Conservation (phyloP, 2,113 vertebrate species). For the Ibidorhyncha struthersii region DNA sequence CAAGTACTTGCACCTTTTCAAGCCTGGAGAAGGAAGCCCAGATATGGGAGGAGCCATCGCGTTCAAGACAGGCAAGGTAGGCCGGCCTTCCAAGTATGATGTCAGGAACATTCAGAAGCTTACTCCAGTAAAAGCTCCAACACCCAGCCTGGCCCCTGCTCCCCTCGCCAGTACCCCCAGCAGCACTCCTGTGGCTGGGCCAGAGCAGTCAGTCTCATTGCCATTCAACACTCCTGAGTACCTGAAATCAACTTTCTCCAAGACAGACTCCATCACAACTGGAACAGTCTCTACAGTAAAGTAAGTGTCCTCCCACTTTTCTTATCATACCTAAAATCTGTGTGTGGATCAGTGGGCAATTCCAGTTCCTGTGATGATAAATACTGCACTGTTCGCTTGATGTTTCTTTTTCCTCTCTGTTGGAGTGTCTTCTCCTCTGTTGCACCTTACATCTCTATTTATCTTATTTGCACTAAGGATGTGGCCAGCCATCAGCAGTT, state of each 20-base stretch:
- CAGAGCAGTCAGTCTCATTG: constrained; percentile 87
- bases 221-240: constrained; percentile 91
- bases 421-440: neutral
- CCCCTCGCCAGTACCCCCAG: constrained; percentile 82
- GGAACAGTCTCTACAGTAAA: constrained; percentile 98
- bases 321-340: neutral
- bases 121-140: constrained; percentile 83
- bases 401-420: neutral
- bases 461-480: neutral
- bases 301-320: constrained; percentile 77
- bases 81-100: constrained; percentile 98
- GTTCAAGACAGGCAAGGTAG: constrained; percentile 97
- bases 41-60: constrained; percentile 99
- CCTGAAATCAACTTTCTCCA: constrained; percentile 97
- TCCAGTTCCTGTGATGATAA: neutral
- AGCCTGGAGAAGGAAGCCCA: constrained; percentile 93
- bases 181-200: constrained; percentile 75
- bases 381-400: neutral
- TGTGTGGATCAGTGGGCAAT: neutral
- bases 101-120: constrained; percentile 94
- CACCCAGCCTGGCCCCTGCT: constrained; percentile 82
- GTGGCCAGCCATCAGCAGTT: neutral
- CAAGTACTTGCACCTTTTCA: constrained; percentile 97
- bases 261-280: constrained; percentile 99
- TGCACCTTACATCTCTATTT: neutral